These are phyloP conservation scores for Crotalus tigris DNA, from an alignment of 2,113 vertebrate genomes.

Conservation along the genomic window DNA sequence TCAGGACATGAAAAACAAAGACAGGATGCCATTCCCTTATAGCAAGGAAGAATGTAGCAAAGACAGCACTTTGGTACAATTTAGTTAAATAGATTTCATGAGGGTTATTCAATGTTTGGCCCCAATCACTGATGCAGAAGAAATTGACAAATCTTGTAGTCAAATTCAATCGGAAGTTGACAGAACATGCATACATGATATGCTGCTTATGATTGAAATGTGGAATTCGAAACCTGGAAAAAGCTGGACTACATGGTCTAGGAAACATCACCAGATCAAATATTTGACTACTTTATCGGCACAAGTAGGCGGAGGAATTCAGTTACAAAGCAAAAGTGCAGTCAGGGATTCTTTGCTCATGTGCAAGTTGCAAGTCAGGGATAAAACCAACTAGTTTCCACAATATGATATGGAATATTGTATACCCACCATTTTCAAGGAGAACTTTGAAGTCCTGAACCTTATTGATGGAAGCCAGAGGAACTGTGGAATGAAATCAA, in stretches of 20 bases:
- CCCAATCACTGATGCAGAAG: not conserved
- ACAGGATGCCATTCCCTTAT: not conserved
- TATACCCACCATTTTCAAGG: not conserved
- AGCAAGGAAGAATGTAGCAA: not conserved
- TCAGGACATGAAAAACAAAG: not conserved
- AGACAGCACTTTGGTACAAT: not conserved
- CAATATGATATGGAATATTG: not conserved
- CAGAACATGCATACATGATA: not conserved
- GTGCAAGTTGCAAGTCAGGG: not conserved
- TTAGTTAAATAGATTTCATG: not conserved
- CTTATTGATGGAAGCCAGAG: not conserved
- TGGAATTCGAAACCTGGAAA: not conserved
- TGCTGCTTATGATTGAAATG: not conserved
- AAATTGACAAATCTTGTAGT: not conserved
- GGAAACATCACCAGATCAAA: not conserved
- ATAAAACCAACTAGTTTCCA: not conserved
- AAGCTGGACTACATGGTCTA: not conserved
- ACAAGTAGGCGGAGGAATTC: not conserved
- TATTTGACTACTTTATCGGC: not conserved
- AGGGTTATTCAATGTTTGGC: not conserved
- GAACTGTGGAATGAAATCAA: not conserved
- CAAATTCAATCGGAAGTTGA: too few relatives aligned
- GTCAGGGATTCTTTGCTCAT: not conserved
- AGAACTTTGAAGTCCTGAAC: not conserved
- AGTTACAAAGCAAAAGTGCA: not conserved